Conservation (phyloP, 2,113 vertebrate genomes). For the Apodemus sylvaticus region DNA sequence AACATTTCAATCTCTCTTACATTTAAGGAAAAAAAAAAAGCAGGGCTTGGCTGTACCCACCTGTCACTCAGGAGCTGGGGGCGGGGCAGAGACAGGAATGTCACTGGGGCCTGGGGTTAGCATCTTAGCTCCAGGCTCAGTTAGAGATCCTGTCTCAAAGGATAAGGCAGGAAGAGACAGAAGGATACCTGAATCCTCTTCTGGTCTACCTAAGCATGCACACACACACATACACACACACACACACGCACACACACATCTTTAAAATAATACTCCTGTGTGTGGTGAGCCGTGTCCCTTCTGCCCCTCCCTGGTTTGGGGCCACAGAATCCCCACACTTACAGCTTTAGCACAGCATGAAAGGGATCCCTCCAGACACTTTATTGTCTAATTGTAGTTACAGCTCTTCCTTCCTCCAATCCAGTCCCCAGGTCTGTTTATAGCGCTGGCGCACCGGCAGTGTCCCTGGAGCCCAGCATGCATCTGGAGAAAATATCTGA, state of each 20-base stretch:
- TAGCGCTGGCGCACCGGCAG: neutral
- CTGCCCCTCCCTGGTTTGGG: neutral
- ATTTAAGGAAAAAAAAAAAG: neutral
- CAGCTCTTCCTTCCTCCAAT: slow-evolving; percentile 15
- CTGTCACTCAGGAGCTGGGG: neutral
- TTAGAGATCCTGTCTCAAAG: neutral
- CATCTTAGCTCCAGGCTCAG: neutral
- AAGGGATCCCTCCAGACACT: neutral
- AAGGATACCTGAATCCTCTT: neutral
- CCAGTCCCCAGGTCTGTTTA: neutral
- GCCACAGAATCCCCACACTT: neutral
- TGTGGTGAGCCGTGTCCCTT: neutral
- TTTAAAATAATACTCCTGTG: neutral
- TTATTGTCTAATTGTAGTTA: neutral
- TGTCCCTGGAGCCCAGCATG: neutral
- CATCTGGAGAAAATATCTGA: neutral
- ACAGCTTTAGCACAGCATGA: neutral
- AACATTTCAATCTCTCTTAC: neutral
- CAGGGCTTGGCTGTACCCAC: neutral
- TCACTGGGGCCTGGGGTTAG: neutral
- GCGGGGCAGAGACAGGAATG: rapidly evolving
- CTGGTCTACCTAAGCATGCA: neutral
- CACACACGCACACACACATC: neutral
- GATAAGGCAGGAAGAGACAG: neutral
- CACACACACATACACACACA: neutral